Base-by-base conservation (phyloP, 2,888 invertebrate species). In the Campopleginae sp. region DNA sequence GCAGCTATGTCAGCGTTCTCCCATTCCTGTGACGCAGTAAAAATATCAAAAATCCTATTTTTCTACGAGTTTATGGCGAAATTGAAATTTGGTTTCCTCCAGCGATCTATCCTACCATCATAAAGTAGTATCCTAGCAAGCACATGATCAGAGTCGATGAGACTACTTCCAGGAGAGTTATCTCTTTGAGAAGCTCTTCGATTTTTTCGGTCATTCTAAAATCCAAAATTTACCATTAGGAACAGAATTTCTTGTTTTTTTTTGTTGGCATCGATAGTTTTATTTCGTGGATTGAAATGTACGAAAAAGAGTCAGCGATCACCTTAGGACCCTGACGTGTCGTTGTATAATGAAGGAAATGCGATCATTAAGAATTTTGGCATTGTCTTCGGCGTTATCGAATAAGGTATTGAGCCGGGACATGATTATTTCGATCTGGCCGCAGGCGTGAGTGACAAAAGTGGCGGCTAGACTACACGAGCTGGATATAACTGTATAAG, bases 61-160 rank as follows among this genome's bases (percentile, higher is more conserved):
- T n/a, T 48, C n/a, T 1, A 5, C 7, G 0, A 6, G n/a, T n/a
- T 48, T n/a, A 92, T 48, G 27, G 19, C n/a, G 12, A 46, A 61
- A 58, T 14, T 31, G 17, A n/a, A 42, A 66, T 82, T 86, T 48
- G 14, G 14, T 48, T 14, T 38, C 1, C 46, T n/a, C 72, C 33
- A 19, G 17, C 23, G 63, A 27, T 51, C n/a, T 46, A 33, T n/a
- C n/a, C 1, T 90, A 92, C 92, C 90, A 88, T 90, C 23, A 92
- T 88, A 38, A 90, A 87, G 81, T 90, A 91, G 79, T 91, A 92
- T 79, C 90, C 92, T 2, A 92, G 85, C 19, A 92, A 90, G 51
- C 92, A 92, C 76, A 92, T 92, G n/a, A 91, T 91, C 70, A 92
- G 38, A 7, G 92, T 92, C 75, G 91, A 91, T 0, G 91, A 91